phyloP scores from a whole-genome alignment of 2,888 invertebrate genomes.

The Hetaerina titia region DNA sequence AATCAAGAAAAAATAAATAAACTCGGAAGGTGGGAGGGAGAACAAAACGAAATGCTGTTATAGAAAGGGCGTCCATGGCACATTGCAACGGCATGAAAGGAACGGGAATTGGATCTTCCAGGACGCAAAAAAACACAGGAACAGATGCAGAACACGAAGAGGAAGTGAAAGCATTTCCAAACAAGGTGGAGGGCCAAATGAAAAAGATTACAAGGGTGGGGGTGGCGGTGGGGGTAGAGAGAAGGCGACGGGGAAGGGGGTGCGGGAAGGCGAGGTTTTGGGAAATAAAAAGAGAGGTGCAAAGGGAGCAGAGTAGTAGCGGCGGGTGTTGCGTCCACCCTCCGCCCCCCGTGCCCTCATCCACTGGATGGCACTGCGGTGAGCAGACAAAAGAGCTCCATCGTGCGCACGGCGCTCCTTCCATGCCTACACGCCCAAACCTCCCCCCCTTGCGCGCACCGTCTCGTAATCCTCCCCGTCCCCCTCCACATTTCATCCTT shows the following conservation, averaged over 20 bases:
- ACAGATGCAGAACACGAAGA: background rate
- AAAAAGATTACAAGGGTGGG: background rate
- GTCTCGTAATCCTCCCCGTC: background rate
- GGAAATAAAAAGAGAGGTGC: background rate
- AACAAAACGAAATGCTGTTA: background rate
- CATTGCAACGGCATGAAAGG: background rate
- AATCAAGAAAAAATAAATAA: background rate
- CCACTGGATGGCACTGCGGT: background rate
- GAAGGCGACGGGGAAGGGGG: background rate
- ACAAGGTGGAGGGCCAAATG: background rate
- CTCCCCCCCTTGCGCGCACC: background rate
- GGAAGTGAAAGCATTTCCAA: background rate
- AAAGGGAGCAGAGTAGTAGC: background rate
- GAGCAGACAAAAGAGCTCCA: background rate
- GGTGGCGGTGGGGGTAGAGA: background rate
- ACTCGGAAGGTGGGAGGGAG: background rate
- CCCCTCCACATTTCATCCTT: too few species aligned
- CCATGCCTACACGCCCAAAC: background rate
- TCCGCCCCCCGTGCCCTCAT: background rate
- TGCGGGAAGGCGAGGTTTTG: background rate
- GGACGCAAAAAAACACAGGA: background rate
- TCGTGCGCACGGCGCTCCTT: background rate
- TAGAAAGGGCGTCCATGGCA: background rate
- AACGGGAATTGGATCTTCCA: background rate
- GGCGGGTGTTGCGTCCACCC: background rate